These are phyloP conservation scores for Cephus nigrinus DNA, from an alignment of 2,888 invertebrate genomes.

Conservation along the genomic window DNA sequence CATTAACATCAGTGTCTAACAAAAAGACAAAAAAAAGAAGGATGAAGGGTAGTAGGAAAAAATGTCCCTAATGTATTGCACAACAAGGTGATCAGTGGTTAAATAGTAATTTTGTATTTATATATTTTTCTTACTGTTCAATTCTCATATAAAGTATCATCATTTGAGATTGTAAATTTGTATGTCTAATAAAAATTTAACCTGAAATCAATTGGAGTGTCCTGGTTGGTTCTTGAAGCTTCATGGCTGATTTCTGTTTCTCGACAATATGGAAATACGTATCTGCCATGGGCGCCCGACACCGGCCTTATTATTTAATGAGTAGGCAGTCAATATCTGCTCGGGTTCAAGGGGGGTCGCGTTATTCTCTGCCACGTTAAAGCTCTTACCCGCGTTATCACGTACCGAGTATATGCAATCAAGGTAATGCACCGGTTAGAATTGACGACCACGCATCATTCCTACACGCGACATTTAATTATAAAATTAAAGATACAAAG, in stretches of 20 bases:
- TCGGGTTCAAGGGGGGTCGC: constrained; percentile 37
- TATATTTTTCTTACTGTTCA: background rate
- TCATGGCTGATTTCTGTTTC: background rate
- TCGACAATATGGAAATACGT: constrained; percentile 3
- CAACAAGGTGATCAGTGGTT: background rate
- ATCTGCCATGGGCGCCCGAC: background rate
- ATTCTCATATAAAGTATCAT: background rate
- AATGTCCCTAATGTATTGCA: background rate
- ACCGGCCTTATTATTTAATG: constrained; percentile 30
- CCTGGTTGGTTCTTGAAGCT: background rate
- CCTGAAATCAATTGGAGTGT: background rate
- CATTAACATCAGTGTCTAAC: background rate
- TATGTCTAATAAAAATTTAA: background rate
- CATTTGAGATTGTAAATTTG: no score
- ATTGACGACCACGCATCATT: background rate
- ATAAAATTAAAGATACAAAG: background rate
- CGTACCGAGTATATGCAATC: background rate
- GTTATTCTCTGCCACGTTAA: background rate
- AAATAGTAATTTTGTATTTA: background rate
- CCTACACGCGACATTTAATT: background rate
- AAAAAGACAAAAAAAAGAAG: background rate
- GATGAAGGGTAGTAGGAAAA: background rate
- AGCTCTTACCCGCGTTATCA: background rate
- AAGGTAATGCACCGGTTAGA: background rate
- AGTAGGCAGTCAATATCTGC: constrained; percentile 39